These are phyloP conservation scores for Peromyscus aztecus DNA, from an alignment of 2,797 vertebrate species.

Conservation along the genomic window DNA sequence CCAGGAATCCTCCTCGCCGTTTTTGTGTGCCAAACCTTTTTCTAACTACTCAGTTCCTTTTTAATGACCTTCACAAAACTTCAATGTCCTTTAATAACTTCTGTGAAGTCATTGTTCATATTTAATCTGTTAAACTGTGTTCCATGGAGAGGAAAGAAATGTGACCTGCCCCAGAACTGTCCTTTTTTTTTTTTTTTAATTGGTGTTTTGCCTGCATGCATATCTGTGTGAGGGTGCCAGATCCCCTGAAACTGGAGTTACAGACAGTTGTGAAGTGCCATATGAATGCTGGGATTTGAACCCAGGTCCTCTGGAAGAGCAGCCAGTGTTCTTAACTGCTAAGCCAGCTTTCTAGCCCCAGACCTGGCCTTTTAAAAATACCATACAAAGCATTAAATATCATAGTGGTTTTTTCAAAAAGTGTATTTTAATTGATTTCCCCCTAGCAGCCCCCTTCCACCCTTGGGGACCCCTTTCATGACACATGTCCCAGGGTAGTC, in stretches of 20 bases:
- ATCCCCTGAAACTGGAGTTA: neutral
- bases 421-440: neutral
- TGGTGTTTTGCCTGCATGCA: neutral
- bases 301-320: neutral
- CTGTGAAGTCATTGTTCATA: slow-evolving; percentile 26
- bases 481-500: neutral
- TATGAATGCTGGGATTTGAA: too few relatives aligned
- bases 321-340: neutral
- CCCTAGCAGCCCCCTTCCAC: neutral
- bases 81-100: neutral
- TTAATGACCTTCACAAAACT: neutral
- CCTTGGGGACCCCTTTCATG: neutral
- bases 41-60: neutral
- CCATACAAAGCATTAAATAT: neutral
- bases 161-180: neutral
- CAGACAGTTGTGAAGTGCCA: neutral
- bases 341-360: neutral
- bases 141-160: neutral
- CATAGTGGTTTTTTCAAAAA: neutral
- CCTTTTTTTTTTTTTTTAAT: neutral
- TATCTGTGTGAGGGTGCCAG: neutral
- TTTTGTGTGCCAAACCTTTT: neutral
- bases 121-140: slow-evolving; percentile 28
- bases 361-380: neutral
- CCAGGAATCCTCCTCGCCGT: neutral